Percentiles rank a stretch among this genome's conserved stretches.
Evolutionary conservation across 2,888 invertebrate species (phyloP).

Genomic region (Lottia scabra): DNA sequence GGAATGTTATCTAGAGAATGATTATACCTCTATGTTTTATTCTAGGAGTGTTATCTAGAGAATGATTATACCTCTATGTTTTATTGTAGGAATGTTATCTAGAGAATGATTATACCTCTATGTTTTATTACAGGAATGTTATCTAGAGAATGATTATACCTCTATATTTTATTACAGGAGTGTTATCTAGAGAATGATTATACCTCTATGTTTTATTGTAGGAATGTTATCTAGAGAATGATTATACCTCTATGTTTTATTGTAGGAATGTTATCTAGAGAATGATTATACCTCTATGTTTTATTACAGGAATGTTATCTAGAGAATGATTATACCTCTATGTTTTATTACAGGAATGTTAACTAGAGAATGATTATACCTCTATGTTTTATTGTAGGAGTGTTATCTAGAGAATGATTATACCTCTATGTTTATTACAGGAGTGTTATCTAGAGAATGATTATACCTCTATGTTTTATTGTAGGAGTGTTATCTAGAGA

Average conservation of each 20-base stretch:
- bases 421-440: constrained; percentile 85
- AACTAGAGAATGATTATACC: constrained; percentile 91
- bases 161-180: constrained; percentile 87
- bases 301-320: no score
- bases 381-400: constrained; percentile 87
- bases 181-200: constrained; percentile 91
- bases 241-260: constrained; percentile 88
- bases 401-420: constrained; percentile 91
- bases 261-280: no score
- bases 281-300: constrained; percentile 90
- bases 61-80: constrained; percentile 90
- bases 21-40: constrained; percentile 88
- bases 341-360: constrained; percentile 87
- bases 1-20: constrained; percentile 89
- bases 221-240: constrained; percentile 89
- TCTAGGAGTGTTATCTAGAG: no score
- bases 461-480: constrained; percentile 86
- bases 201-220: constrained; percentile 86
- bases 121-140: no score
- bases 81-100: no score
- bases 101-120: constrained; percentile 88
- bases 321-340: constrained; percentile 88
- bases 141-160: constrained; percentile 89
- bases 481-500: constrained; percentile 88
- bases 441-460: constrained; percentile 91